Percentiles rank a stretch among this genome's conserved stretches.
Evolutionary conservation across 2,113 vertebrate genomes (phyloP).

Genomic region (Cyanocitta stelleri): DNA sequence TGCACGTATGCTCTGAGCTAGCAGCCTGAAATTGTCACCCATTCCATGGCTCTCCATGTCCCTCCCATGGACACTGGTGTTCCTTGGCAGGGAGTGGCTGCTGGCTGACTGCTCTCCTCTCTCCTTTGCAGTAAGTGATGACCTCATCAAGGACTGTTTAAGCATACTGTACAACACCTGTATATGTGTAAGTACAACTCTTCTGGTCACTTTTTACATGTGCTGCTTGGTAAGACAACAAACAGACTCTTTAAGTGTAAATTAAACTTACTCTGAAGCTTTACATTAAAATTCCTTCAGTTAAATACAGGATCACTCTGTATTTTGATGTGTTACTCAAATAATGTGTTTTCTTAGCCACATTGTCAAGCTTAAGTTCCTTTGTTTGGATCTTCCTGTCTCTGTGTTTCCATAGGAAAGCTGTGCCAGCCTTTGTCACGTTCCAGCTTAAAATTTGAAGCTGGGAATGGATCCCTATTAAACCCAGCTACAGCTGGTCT

Average conservation of each 20-base stretch:
- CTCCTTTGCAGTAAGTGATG: conserved; percentile 86
- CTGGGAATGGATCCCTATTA: neutral
- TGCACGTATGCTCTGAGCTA: neutral
- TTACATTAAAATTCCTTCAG: neutral
- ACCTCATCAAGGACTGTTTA: conserved; percentile 92
- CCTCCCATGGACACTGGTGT: neutral
- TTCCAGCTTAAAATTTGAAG: neutral
- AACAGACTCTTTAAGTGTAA: neutral
- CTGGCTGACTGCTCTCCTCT: conserved; percentile 22
- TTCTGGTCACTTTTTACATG: neutral
- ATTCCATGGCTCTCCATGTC: neutral
- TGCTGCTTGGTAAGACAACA: neutral
- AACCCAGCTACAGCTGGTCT: neutral
- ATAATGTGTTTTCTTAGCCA: neutral
- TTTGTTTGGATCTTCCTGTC: neutral
- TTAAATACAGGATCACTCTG: neutral
- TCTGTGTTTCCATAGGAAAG: neutral
- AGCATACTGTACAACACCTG: conserved; percentile 96
- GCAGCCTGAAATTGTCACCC: neutral
- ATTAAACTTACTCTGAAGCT: neutral
- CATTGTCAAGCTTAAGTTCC: neutral
- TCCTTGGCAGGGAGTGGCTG: neutral
- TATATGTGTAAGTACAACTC: conserved; percentile 86
- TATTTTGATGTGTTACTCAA: neutral
- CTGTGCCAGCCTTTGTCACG: neutral